Evolutionary conservation across 2,113 vertebrate species (phyloP), one percentile per base, ranked within the genome.

Genomic region (Calypte anna): DNA sequence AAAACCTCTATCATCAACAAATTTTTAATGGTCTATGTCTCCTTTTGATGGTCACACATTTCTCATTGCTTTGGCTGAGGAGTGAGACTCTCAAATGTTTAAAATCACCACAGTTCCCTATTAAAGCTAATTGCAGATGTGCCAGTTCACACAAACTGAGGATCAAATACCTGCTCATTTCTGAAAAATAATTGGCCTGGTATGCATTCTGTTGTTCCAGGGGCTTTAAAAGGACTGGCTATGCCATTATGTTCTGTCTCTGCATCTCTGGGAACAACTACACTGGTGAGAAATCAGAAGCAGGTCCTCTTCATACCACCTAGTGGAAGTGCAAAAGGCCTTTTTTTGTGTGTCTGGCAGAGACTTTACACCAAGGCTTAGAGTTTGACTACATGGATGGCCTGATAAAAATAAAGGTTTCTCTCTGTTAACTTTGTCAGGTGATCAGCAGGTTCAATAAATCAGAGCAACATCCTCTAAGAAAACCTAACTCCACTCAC

Each of bases 201-300:
- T 78, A 57, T 69, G 28, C 38, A 53, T 51, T 19, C 22, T 8
- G 1, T 70, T 76, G 23, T 62, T 69, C 8, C 11, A 68, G 33
- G 20, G 14, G 33, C 82, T 76, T 40, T 53, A 64, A 51, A 23
- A 50, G 24, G 25, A 27, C 25, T n/a, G 23, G 43, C 18, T 59
- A 9, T 0, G 0, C 31, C 81, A 7, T 76, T 46, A 31, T 0
- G 3, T 23, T 21, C 27, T 58, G 36, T 22, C 36, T 36, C 59
- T 77, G 28, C 25, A 28, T 8, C 63, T 54, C 54, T 69, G 57
- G n/a, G 57, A 67, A 14, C 9, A 80, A 14, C 48, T 57, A 12
- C 40, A 82, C 14, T n/a, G 57, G 31, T 8, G 58, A 92, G 38
- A 82, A 66, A 66, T 38, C 6, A 79, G 40, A 58, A 81, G 20